phyloP scores from a whole-genome alignment of 2,113 vertebrate species.

The Coturnix japonica region DNA sequence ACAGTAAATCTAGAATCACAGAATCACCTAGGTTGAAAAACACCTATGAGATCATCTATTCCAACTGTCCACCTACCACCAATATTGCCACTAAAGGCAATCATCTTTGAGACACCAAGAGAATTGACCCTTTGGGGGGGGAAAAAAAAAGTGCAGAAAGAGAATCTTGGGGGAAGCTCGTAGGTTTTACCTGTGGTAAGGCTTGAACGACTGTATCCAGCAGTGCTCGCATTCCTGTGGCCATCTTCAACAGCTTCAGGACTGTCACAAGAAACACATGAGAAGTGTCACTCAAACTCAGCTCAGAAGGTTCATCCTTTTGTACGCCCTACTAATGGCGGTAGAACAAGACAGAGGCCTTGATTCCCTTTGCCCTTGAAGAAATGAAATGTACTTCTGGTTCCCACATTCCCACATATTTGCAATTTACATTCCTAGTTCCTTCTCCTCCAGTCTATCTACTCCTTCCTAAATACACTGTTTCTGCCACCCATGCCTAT shows the following conservation, averaged over 20 bases:
- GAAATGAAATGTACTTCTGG: background rate
- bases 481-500: background rate
- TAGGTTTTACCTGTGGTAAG: slow-evolving; percentile 85
- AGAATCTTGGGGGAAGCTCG: background rate
- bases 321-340: background rate
- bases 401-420: background rate
- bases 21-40: too few species aligned
- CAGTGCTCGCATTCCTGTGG: slow-evolving; percentile 88
- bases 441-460: background rate
- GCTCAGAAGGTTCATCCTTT: background rate
- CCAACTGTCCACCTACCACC: too few species aligned
- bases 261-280: slow-evolving; percentile 75
- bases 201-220: slow-evolving; percentile 91
- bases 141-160: background rate
- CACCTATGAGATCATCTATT: too few species aligned
- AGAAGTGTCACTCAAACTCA: background rate
- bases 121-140: background rate
- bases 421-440: background rate
- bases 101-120: background rate
- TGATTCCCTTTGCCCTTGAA: background rate
- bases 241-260: slow-evolving; percentile 91
- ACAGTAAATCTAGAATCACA: background rate
- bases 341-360: background rate
- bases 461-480: background rate
- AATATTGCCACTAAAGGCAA: background rate